Evolutionary conservation across 2,797 vertebrate species (phyloP), one percentile per base, ranked within the genome.

Genomic region (Acipenser oxyrinchus): DNA sequence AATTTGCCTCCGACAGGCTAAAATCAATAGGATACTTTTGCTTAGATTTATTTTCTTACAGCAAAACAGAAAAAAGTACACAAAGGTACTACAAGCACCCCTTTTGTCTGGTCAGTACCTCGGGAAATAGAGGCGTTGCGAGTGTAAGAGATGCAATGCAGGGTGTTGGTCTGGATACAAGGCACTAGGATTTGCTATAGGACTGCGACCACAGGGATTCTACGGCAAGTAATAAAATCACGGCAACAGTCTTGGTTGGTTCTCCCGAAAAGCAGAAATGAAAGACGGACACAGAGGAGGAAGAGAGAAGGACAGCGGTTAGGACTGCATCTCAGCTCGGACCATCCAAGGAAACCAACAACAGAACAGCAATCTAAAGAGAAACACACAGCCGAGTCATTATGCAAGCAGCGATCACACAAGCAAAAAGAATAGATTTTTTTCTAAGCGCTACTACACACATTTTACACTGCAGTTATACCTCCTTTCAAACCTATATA

Each of bases 271-370:
- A 77, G 68, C 62, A 57, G 68, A 72, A 71, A 71, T 69, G 60
- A 78, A 66, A 70, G 71, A 78, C 60, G 69, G 60, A 72, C 70
- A 57, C 64, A 53, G 55, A 66, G 64, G 64, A 69, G 65, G 64
- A 68, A 74, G 69, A 71, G 71, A 70, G 66, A 13, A 6, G 55
- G 66, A 66, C 64, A 7, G 66, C 65, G 71, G 84, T 91, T 94
- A 96, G 66, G 94, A 93, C 85, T 94, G 94, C 93, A 96, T 94
- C 86, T 96, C 94, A 0, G 94, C 90, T 37, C 94, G 93, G 63
- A 96, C 89, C 92, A 96, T 95, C 94, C 94, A 95, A 4, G 94
- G 94, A 72, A 95, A 96, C 94, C 94, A 96, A 76, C 94, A 96
- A 81, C 94, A 95, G 84, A 96, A 96, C 72, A 96, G 90, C 81